Conservation (phyloP, 1,140 invertebrate species). For the Drosophila littoralis region DNA sequence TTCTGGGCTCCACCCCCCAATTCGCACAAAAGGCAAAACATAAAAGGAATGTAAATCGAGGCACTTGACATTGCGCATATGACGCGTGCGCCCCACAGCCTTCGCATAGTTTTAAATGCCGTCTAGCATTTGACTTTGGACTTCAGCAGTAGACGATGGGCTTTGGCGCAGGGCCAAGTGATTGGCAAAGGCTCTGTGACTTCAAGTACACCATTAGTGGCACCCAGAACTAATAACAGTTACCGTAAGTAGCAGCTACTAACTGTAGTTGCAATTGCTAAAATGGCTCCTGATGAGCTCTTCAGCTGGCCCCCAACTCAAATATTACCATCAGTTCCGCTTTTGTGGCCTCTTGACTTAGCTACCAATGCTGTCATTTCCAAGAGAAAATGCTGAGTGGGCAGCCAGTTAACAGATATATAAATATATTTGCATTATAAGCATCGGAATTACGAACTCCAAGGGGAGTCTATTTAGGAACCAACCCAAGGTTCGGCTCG, state of each 20-base stretch:
- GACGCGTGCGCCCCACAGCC: conserved; percentile 36
- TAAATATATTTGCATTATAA: too few relatives aligned
- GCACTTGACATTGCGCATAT: conserved; percentile 42
- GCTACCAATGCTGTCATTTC: too few relatives aligned
- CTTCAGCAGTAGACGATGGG: not conserved
- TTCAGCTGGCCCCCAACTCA: not conserved
- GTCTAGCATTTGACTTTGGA: conserved; percentile 3
- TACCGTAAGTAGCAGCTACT: conserved; percentile 30
- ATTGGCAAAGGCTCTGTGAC: not conserved
- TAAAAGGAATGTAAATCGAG: conserved; percentile 50
- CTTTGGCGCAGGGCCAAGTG: not conserved
- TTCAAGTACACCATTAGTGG: conserved; percentile 33
- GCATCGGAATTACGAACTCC: too few relatives aligned
- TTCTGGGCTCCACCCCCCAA: not conserved
- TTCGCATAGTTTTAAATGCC: conserved; percentile 40
- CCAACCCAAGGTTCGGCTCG: too few relatives aligned
- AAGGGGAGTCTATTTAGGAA: too few relatives aligned
- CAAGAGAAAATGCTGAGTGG: too few relatives aligned
- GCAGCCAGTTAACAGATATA: too few relatives aligned
- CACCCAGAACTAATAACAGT: conserved; percentile 33
- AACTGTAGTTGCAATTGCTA: conserved; percentile 4
- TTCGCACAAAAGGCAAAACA: conserved; percentile 5
- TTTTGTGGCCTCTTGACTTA: too few relatives aligned
- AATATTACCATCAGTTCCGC: too few relatives aligned
- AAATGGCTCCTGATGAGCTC: conserved; percentile 3